phyloP scores from a whole-genome alignment of 2,113 vertebrate genomes.

The Engystomops pustulosus region DNA sequence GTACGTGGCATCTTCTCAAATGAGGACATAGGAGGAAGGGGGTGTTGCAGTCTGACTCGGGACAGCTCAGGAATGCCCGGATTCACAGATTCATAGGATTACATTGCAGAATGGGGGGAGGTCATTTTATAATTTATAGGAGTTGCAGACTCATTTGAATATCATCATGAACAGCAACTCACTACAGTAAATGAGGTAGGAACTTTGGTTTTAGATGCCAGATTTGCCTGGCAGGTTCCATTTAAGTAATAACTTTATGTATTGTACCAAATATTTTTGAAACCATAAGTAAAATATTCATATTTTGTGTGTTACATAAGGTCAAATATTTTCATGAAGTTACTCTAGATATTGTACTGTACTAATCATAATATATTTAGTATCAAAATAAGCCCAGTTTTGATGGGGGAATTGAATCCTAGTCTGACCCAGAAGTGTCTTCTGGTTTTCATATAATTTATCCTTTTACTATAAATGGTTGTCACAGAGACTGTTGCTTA shows the following conservation, averaged over 20 bases:
- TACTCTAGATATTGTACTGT: background rate
- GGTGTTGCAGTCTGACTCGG: no score
- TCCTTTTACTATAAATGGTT: constrained; percentile 26
- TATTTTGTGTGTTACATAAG: background rate
- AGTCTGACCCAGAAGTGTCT: background rate
- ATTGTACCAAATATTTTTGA: background rate
- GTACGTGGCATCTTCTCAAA: no score
- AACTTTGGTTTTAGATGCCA: no score
- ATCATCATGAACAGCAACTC: no score
- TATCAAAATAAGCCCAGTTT: background rate
- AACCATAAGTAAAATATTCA: background rate
- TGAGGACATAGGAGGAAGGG: no score
- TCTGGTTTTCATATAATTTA: background rate
- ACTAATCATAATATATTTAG: background rate
- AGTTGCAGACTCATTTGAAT: no score
- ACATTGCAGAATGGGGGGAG: no score
- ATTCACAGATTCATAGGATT: no score
- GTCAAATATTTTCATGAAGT: background rate
- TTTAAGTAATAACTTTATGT: background rate
- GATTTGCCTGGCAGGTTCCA: no score
- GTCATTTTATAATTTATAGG: no score
- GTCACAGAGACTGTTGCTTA: constrained; percentile 37
- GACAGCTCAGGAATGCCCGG: no score
- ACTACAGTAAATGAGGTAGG: no score
- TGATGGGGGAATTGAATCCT: background rate